Percentiles rank a stretch among this genome's conserved stretches.
Evolutionary conservation across 1,140 invertebrate species (phyloP).

Genomic region (Eupristina koningsbergeri): DNA sequence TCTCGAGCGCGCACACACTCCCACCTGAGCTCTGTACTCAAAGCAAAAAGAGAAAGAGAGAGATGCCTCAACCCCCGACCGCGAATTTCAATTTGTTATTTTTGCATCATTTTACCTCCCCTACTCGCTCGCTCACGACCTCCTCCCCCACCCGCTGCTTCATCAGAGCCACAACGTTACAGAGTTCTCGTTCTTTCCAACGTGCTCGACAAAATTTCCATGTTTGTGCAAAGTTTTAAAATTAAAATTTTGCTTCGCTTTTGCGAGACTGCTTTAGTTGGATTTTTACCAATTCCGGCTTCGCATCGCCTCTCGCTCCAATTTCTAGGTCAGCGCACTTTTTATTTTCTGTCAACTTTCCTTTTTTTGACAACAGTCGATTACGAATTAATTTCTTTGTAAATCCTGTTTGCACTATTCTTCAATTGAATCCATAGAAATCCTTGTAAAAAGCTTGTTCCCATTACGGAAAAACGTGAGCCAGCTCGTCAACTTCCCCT

Average conservation of each 20-base stretch:
- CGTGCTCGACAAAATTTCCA: conserved; percentile 33
- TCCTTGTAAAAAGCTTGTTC: background rate
- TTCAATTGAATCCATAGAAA: background rate
- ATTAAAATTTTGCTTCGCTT: conserved; percentile 21
- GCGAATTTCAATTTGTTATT: conserved; percentile 70
- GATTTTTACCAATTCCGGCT: background rate
- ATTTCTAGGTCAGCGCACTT: background rate
- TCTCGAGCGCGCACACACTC: background rate
- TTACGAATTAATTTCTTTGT: background rate
- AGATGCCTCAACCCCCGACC: conserved; percentile 53
- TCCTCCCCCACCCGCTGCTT: conserved; percentile 43
- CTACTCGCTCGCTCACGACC: conserved; percentile 46
- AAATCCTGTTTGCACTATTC: too few species aligned
- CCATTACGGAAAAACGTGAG: background rate
- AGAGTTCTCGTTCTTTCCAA: conserved; percentile 50
- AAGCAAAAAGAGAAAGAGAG: background rate
- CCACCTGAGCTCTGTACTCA: too few species aligned
- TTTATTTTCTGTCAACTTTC: background rate
- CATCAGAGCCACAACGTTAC: conserved; percentile 49
- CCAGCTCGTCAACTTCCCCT: background rate
- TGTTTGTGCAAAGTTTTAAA: conserved; percentile 17
- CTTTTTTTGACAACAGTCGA: background rate
- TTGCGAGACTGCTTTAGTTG: background rate
- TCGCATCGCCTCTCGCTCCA: too few species aligned
- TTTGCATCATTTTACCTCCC: conserved; percentile 67